Evolutionary conservation across 2,888 invertebrate species (phyloP).

Genomic region (Plusia festucae): DNA sequence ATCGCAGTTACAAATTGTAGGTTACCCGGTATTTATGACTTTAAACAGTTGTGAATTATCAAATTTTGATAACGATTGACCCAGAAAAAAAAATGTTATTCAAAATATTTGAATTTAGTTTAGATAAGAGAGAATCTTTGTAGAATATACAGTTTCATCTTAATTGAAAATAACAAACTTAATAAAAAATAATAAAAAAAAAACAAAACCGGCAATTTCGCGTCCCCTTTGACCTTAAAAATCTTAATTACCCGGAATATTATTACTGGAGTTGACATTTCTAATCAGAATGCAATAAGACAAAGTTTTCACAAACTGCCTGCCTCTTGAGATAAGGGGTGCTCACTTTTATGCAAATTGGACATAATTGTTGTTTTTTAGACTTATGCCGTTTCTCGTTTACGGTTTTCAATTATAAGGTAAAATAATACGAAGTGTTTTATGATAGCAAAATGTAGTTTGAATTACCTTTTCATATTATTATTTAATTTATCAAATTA

Average conservation of each 20-base stretch:
- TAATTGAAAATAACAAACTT: conserved; percentile 33
- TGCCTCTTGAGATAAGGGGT: conserved; percentile 84
- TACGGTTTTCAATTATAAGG: background rate
- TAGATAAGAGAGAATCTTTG: background rate
- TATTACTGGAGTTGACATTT: conserved; percentile 46
- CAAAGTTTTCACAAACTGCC: conserved; percentile 86
- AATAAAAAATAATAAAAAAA: conserved; percentile 23
- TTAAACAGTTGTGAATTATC: conserved; percentile 22
- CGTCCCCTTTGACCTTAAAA: conserved; percentile 73
- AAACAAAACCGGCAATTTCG: conserved; percentile 49
- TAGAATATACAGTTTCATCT: background rate
- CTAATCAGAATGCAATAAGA: conserved; percentile 84
- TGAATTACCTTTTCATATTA: background rate
- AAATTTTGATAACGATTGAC: background rate
- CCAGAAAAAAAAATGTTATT: background rate
- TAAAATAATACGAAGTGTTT: background rate
- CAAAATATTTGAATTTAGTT: background rate
- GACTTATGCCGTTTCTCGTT: conserved; percentile 63
- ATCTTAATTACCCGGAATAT: conserved; percentile 69
- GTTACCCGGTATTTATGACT: conserved; percentile 28
- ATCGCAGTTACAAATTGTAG: conserved; percentile 32
- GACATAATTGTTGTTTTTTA: conserved; percentile 70
- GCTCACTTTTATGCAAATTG: conserved; percentile 85
- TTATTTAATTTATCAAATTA: background rate
- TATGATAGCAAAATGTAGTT: background rate